Evolutionary conservation across 2,113 vertebrate species (phyloP).

Genomic region (Lampris incognitus): DNA sequence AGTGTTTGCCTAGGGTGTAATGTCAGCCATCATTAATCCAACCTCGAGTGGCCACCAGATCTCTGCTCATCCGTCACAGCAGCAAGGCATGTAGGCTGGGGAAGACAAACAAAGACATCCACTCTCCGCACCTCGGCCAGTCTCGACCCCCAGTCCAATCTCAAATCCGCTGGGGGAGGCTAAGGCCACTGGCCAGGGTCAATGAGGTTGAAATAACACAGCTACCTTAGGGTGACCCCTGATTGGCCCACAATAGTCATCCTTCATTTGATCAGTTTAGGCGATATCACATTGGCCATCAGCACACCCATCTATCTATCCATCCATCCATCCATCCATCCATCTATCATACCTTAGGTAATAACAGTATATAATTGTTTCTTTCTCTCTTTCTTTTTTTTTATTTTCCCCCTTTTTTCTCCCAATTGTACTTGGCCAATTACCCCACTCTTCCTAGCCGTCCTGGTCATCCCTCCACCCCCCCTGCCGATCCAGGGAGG

Average conservation of each 20-base stretch:
- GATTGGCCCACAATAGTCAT: conserved; percentile 63
- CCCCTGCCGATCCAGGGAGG: no score
- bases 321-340: no score
- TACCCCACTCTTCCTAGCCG: no score
- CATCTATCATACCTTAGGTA: no score
- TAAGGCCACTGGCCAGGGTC: conserved; percentile 67
- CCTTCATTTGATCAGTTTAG: conserved; percentile 73
- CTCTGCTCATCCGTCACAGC: conserved; percentile 78
- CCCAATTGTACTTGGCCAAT: no score
- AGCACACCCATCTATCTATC: neutral
- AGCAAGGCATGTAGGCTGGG: conserved; percentile 47
- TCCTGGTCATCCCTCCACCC: no score
- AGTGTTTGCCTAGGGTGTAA: conserved; percentile 81
- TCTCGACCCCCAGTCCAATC: conserved; percentile 43
- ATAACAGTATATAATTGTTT: no score
- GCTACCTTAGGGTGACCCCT: conserved; percentile 73
- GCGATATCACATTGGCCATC: conserved; percentile 47
- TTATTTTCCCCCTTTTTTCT: no score
- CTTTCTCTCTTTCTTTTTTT: no score
- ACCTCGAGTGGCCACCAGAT: conserved; percentile 49
- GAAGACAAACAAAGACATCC: conserved; percentile 79
- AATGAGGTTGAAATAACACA: conserved; percentile 78
- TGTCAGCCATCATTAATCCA: conserved; percentile 61
- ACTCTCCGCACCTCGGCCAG: conserved; percentile 50
- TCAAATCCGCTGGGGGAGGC: conserved; percentile 48